Evolutionary conservation across 2,888 invertebrate genomes (phyloP).

Genomic region (Drosophila subquinaria): DNA sequence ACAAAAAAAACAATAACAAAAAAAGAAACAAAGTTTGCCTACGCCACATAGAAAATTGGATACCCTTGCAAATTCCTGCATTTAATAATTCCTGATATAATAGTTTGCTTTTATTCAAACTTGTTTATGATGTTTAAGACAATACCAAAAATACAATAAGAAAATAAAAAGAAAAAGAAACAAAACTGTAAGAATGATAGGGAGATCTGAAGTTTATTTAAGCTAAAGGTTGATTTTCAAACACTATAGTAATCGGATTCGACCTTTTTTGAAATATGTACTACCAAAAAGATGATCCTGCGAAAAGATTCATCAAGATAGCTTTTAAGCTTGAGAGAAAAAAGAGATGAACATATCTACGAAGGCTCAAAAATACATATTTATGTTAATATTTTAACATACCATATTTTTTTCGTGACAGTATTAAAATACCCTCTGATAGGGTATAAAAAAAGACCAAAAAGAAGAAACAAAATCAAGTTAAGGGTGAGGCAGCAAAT

Average conservation of each 20-base stretch:
- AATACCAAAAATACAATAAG: too few species aligned
- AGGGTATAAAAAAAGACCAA: constrained; percentile 3
- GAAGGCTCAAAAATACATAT: too few species aligned
- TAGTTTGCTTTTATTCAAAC: too few species aligned
- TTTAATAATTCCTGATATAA: background rate
- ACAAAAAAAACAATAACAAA: background rate
- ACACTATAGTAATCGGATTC: too few species aligned
- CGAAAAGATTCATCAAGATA: background rate
- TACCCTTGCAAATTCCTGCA: background rate
- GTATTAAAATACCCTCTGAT: background rate
- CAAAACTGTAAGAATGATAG: too few species aligned
- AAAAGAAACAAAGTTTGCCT: background rate
- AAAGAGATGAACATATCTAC: too few species aligned
- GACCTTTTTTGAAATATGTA: too few species aligned
- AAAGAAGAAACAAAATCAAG: constrained; percentile 37
- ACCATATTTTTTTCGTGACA: background rate
- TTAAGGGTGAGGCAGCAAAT: constrained; percentile 32
- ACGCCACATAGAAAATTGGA: background rate
- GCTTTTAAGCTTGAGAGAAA: background rate
- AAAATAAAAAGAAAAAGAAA: too few species aligned
- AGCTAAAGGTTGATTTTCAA: too few species aligned
- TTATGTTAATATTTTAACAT: too few species aligned
- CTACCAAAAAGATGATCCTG: too few species aligned
- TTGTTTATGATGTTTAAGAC: background rate
- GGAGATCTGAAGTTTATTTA: too few species aligned